Evolutionary conservation across 2,888 invertebrate species (phyloP), one percentile per base, ranked within the genome.

Genomic region (Schizaphis graminum): DNA sequence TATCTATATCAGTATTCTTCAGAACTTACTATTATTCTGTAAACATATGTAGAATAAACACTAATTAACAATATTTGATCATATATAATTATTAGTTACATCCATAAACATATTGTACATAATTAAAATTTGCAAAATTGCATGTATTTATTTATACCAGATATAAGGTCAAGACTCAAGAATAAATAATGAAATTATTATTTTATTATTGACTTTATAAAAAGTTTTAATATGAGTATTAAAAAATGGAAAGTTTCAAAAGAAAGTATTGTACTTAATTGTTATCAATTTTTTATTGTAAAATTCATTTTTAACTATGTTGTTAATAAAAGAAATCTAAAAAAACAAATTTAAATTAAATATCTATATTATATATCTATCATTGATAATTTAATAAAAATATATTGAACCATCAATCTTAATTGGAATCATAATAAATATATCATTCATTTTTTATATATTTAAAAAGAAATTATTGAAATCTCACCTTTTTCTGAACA

Each of bases 401-500:
- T 77, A 35, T 35, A 35, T 35, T 77, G 35, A 77, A 35, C 21
- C 35, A 35, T 35, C 35, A 3, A 35, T 35, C 21, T 77, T 21
- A 16, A 35, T 35, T 21, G 35, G 77, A 35, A 35, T 77, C 7
- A 77, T 77, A 21, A 77, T 77, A 35, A 77, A 21, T 35, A 77
- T 35, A 35, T 77, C 35, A 35, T 77, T 77, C 11, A 35, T 35
- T 77, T n/a, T 77, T 77, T 21, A 35, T 26, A 28, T 41, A 92
- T 53, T 56, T 91, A 86, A 86, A 49, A 61, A 85, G 88, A 94
- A 90, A 91, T 86, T 85, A 86, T 57, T 49, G 85, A 90, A 94
- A 91, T n/a, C 94, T 94, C 94, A 94, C 94, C 94, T 94, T 94
- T 49, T 90, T 93, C 35, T 94, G 91, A 92, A 85, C 41, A 92